Base-by-base conservation (phyloP, 2,113 vertebrate species). In the Pituophis catenifer region DNA sequence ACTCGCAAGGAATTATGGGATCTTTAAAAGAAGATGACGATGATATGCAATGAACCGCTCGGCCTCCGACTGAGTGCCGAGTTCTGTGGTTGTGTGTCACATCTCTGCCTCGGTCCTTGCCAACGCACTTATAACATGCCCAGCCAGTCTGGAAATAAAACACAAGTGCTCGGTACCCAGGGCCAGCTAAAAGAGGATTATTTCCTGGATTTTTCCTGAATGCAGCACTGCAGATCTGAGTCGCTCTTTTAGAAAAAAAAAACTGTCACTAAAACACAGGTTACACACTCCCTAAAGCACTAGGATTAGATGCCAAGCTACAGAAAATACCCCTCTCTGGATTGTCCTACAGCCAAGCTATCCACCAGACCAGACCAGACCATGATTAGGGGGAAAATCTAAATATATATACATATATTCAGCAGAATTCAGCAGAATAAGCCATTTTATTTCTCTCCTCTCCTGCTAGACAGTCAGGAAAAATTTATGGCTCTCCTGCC, bases 181-280 rank as follows among this genome's bases (percentile, higher is more conserved):
- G 29, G 86, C 11, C 26, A 57, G 87, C 23, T 10, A 29, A 75
- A 29, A 54, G 23, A 19, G 29, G 26, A 70, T 85, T 17, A 11
- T 52, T 54, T 12, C 5, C 24, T 23, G 1, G 50, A 90, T 17
- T 0, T 19, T 38, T 19, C 70, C 70, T 81, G 15, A 81, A 59
- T 53, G 93, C 94, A 95, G 96, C 95, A 95, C 33, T 96, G 96
- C 96, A 92, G 96, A 93, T 93, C 15, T 88, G n/a, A 13, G 92
- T 91, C 48, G 44, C 89, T 94, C 0, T 1, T 57, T 91, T 33
- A 59, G 0, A 1, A 4, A 62, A 11, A 11, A 89, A 90, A 81
- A 93, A 89, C 57, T 29, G 91, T 44, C 92, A 81, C 3, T 75
- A 21, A 54, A 53, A 90, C 2, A 52, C 12, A 29, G 13, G 24